phyloP scores from a whole-genome alignment of 2,113 vertebrate species.

The Thomomys bottae region DNA sequence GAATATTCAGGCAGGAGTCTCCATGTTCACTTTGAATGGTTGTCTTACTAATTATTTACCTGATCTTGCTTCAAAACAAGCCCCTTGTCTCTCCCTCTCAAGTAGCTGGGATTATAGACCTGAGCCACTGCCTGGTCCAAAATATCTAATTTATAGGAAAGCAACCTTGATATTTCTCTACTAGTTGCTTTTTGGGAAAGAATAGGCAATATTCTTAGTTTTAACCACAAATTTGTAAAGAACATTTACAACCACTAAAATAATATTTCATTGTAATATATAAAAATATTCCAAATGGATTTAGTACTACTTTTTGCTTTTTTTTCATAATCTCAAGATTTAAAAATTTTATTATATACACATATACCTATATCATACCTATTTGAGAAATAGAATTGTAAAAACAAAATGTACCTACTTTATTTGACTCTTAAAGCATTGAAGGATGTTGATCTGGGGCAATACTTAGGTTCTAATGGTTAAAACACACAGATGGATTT shows the following conservation, averaged over 20 bases:
- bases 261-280: not conserved
- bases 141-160: not conserved
- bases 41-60: too few relatives aligned
- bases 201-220: slow-evolving; percentile 22
- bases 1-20: too few relatives aligned
- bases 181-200: not conserved
- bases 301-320: not conserved
- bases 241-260: not conserved
- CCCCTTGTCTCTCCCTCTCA: too few relatives aligned
- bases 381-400: slow-evolving; percentile 8
- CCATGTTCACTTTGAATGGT: too few relatives aligned
- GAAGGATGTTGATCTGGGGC: not conserved
- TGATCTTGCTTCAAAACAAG: too few relatives aligned
- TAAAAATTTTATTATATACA: not conserved
- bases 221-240: not conserved
- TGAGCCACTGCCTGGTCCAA: not conserved
- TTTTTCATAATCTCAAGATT: not conserved
- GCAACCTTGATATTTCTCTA: not conserved
- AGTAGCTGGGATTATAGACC: too few relatives aligned
- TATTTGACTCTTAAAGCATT: slow-evolving; percentile 23
- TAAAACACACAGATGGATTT: slow-evolving; percentile 14
- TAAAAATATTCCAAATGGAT: not conserved
- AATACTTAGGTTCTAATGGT: not conserved
- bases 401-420: slow-evolving; percentile 24
- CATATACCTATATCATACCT: not conserved